Evolutionary conservation across 30 jellyfish, hydroid and myxozoan genomes (phyloP), one percentile per base, ranked within the genome.

Genomic region (Turritopsis rubra): DNA sequence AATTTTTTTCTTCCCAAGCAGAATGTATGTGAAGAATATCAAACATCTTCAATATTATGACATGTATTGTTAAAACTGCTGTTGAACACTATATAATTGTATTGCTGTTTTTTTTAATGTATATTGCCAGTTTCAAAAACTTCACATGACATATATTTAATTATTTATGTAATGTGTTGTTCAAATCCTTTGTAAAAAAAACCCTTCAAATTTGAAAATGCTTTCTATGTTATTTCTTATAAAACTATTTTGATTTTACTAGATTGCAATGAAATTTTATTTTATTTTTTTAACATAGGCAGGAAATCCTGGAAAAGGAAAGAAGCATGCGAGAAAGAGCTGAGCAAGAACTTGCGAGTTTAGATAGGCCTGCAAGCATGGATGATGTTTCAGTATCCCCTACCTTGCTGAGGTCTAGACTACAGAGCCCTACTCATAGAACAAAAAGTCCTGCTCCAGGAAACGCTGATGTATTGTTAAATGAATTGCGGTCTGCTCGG

Each of bases 401-500:
- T 16, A 24, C 24, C 19, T 29, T 77, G 19, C 1, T 53, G 19
- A 25, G 72, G 17, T 77, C 85, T 29, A 52, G 28, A 29, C 52
- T 29, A 16, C 52, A 65, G n/a, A 76, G 68, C 75, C 23, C 23
- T 29, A n/a, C 75, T 1, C 82, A 31, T 23, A 80, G 28, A 29
- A 53, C n/a, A 24, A 66, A 29, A 77, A 77, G 75, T 60, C 79
- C 86, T 77, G 83, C 79, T 73, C 87, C 80, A 65, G 79, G 73
- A 28, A 83, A 83, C 31, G 80, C 80, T 84, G 87, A 89, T 60
- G 65, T 83, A 41, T 53, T 91, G 72, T 85, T 88, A 13, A 96
- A 88, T 66, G 99, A 93, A 52, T 80, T 93, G 30, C 85, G 75
- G 68, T 90, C 96, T 65, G 96, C 96, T 75, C 83, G 96, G 68